Base-by-base conservation (phyloP, 2,888 invertebrate species). In the Zhuqinia jingwanae region DNA sequence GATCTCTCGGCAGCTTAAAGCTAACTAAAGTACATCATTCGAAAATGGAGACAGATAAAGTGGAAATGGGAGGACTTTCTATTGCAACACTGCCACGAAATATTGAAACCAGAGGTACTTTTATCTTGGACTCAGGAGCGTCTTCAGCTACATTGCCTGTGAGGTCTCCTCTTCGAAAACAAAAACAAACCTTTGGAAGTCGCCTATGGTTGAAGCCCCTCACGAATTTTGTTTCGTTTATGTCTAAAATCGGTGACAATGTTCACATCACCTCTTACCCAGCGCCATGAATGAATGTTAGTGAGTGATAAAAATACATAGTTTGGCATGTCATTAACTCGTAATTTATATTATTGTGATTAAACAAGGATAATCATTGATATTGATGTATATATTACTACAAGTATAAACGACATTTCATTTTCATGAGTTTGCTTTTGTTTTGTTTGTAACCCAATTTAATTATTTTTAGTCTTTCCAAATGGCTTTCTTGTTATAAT, bases 261-360 rank as follows among this genome's bases (percentile, higher is more conserved):
- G 17, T 87, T 42, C 68, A 82, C 13, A 65, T 76, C n/a, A 56
- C 76, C 8, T 86, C 86, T 17, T 87, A 75, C 20, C 87, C 76
- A 0, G 25, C 77, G 0, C 68, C 47, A n/a, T 82, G 27, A 75
- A 25, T 25, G 58, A 58, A 22, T 3, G n/a, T 53, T 2, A 8
- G 11, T 53, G 3, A 13, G 3, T 17, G 53, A 45, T 13, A 11
- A 13, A 8, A n/a, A 53, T n/a, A 8, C n/a, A n/a, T 15, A 15
- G n/a, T n/a, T 53, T 8, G 15, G 53, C 11, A 15, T 17, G 2
- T 8, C 13, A 13, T 53, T 53, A 53, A 53, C 15, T n/a, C 3
- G 2, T 53, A 53, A 13, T 53, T n/a, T 53, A 3, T 53, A 53
- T 13, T 15, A 36, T 36, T 3, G 8, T 8, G 8, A 36, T 36